Evolutionary conservation across 2,113 vertebrate genomes (phyloP).

Genomic region (Heloderma charlesbogerti): DNA sequence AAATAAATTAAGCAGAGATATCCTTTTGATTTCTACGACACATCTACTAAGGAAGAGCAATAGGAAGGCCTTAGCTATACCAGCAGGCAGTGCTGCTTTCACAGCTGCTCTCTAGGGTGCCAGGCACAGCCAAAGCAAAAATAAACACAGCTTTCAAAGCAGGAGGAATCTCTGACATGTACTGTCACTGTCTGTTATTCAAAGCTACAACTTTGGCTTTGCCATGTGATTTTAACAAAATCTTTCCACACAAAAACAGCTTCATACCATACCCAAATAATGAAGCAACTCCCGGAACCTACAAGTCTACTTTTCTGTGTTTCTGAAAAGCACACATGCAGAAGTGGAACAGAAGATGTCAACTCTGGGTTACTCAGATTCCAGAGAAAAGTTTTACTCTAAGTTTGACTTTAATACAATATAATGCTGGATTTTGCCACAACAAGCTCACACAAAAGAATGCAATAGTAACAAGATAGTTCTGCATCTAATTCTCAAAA

Average conservation of each 20-base stretch:
- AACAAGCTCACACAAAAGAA: conserved; percentile 41
- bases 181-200: conserved; percentile 63
- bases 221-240: conserved; percentile 30
- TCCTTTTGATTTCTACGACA: conserved; percentile 37
- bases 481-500: conserved; percentile 46
- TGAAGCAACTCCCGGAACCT: conserved; percentile 16
- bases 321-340: conserved; percentile 30
- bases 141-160: conserved; percentile 64
- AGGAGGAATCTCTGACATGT: conserved; percentile 58
- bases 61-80: conserved; percentile 40
- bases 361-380: conserved; percentile 16
- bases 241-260: neutral
- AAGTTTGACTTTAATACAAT: conserved; percentile 1
- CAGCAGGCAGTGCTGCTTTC: conserved; percentile 45
- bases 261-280: conserved; percentile 63
- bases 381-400: conserved; percentile 26
- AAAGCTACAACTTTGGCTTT: conserved; percentile 53
- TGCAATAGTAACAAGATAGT: conserved; percentile 48
- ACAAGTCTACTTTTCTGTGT: conserved; percentile 36
- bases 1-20: conserved; percentile 57
- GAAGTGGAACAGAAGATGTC: conserved; percentile 22
- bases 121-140: conserved; percentile 27
- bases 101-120: conserved; percentile 63
- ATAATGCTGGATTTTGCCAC: conserved; percentile 51
- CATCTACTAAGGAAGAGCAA: accelerated